Percentiles rank a stretch among this genome's conserved stretches.
Evolutionary conservation across 2,113 vertebrate genomes (phyloP).

Genomic region (Podilymbus podiceps): DNA sequence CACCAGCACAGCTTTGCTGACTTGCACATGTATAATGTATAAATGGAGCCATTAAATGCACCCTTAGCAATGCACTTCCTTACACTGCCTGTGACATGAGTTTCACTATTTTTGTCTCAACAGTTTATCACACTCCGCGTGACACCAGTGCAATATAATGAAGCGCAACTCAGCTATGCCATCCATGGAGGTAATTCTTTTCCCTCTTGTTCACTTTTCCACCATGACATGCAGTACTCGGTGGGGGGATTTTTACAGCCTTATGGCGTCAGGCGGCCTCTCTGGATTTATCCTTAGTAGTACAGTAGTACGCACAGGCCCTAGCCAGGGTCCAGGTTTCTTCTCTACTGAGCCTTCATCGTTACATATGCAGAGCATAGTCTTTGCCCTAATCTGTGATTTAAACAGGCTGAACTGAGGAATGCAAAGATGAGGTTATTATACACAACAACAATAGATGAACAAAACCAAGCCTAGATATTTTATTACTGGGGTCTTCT

Average conservation of each 20-base stretch:
- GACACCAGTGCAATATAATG: background rate
- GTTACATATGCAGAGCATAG: too few relatives aligned
- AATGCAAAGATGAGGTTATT: background rate
- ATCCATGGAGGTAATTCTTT: background rate
- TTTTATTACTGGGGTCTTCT: background rate
- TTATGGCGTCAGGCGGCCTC: background rate
- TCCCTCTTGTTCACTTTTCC: background rate
- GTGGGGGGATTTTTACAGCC: background rate
- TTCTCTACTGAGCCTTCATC: background rate
- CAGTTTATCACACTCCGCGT: background rate
- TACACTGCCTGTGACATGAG: background rate
- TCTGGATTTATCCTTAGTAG: background rate
- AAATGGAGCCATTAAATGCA: constrained; percentile 54
- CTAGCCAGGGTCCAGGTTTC: background rate
- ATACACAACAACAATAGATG: background rate
- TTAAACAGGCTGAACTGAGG: background rate
- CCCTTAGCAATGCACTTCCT: background rate
- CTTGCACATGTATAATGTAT: constrained; percentile 52
- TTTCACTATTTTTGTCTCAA: background rate
- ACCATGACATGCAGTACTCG: background rate
- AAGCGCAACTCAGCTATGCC: background rate
- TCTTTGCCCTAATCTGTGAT: background rate
- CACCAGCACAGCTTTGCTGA: constrained; percentile 39
- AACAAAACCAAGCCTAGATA: background rate
- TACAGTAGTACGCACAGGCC: background rate